Evolutionary conservation across 2,113 vertebrate genomes (phyloP).

Genomic region (Crotalus viridis): DNA sequence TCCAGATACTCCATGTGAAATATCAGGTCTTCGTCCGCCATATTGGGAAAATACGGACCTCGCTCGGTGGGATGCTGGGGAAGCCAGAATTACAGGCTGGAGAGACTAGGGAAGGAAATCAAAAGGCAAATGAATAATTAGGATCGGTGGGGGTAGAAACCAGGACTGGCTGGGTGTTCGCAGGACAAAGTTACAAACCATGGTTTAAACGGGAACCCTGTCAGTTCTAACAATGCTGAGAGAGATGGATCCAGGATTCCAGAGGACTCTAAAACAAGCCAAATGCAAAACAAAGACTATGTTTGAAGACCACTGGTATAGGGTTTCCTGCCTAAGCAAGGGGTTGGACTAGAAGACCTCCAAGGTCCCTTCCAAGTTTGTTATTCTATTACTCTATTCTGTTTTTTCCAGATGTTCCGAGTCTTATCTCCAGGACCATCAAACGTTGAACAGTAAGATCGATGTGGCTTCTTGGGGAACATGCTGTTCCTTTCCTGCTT

Average conservation of each 20-base stretch:
- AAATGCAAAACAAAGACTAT: not conserved
- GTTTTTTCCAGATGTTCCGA: not conserved
- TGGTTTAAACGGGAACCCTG: not conserved
- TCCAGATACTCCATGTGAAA: conserved; percentile 90
- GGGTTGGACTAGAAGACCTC: too few species aligned
- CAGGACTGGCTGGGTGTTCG: not conserved
- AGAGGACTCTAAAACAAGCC: too few species aligned
- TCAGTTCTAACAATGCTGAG: not conserved
- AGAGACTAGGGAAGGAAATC: conserved; percentile 21
- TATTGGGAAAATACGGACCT: conserved; percentile 46
- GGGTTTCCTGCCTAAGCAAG: too few species aligned
- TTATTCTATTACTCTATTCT: too few species aligned
- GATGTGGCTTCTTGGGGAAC: not conserved
- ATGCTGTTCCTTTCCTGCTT: not conserved
- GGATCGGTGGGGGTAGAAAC: not conserved
- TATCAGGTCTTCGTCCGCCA: conserved; percentile 96
- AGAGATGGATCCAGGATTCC: not conserved
- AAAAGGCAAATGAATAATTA: not conserved
- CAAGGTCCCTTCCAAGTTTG: too few species aligned
- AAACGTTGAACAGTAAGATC: not conserved
- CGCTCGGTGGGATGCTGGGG: conserved; percentile 17
- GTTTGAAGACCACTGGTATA: too few species aligned
- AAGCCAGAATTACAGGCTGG: conserved; percentile 52
- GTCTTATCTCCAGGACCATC: not conserved
- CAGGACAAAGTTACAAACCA: not conserved